Evolutionary conservation across 2,888 invertebrate species (phyloP).

Genomic region (Morinoia aosen): DNA sequence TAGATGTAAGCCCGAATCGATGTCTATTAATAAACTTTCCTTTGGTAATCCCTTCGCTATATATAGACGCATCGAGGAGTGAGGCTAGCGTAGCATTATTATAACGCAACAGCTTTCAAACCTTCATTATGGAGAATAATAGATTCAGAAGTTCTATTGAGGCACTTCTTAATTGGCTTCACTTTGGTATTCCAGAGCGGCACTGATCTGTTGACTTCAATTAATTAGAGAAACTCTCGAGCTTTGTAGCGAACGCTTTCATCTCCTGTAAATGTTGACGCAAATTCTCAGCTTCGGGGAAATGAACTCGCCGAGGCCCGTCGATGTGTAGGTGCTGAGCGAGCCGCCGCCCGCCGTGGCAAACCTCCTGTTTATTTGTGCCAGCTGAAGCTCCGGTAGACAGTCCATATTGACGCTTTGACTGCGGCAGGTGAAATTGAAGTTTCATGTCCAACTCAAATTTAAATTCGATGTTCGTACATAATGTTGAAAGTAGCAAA

Average conservation of each 20-base stretch:
- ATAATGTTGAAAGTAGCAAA: too few relatives aligned
- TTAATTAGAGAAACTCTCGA: conserved; percentile 3
- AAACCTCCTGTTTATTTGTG: background rate
- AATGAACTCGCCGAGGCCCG: background rate
- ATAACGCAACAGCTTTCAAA: background rate
- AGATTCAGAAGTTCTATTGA: background rate
- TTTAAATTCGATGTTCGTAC: too few relatives aligned
- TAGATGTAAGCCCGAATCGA: background rate
- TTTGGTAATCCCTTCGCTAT: background rate
- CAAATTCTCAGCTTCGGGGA: background rate
- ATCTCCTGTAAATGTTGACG: conserved; percentile 3
- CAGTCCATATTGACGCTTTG: too few relatives aligned
- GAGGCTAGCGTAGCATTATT: background rate
- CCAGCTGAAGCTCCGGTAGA: background rate
- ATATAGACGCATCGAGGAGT: background rate
- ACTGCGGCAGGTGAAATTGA: too few relatives aligned
- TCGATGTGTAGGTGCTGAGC: background rate
- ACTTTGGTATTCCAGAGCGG: background rate
- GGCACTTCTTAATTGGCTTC: background rate
- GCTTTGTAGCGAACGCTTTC: background rate
- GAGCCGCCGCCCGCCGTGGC: background rate
- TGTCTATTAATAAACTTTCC: background rate
- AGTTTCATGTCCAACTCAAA: too few relatives aligned
- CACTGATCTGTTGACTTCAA: conserved; percentile 12
- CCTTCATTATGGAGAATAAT: conserved; percentile 17